Evolutionary conservation across 2,113 vertebrate species (phyloP).

Genomic region (Tragelaphus buxtoni): DNA sequence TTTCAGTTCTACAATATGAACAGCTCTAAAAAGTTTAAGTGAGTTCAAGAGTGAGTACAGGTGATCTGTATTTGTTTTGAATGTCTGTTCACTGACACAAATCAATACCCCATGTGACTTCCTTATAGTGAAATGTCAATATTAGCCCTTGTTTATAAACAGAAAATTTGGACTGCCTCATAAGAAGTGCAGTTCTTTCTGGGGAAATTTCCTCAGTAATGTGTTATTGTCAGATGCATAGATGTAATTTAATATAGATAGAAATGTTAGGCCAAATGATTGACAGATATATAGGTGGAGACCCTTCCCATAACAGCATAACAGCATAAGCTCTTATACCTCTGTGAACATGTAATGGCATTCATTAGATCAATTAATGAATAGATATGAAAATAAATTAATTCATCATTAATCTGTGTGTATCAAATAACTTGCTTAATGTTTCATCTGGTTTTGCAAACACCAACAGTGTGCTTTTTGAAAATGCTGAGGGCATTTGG

Average conservation of each 20-base stretch:
- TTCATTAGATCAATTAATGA: not conserved
- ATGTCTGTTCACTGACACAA: not conserved
- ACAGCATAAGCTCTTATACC: not conserved
- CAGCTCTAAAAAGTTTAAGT: not conserved
- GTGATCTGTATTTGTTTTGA: constrained; percentile 9
- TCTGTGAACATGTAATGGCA: not conserved
- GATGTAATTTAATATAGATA: not conserved
- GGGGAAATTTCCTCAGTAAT: not conserved
- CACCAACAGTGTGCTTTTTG: not conserved
- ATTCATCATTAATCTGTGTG: not conserved
- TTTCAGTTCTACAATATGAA: not conserved
- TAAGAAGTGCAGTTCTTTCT: not conserved
- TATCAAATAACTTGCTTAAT: not conserved
- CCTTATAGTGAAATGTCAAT: not conserved
- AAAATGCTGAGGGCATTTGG: not conserved
- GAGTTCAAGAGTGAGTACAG: not conserved
- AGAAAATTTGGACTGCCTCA: not conserved
- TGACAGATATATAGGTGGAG: not conserved
- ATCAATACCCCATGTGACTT: not conserved
- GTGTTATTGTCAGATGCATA: not conserved
- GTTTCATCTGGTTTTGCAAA: not conserved
- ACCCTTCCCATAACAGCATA: not conserved
- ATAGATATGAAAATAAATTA: not conserved
- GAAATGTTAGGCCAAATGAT: not conserved
- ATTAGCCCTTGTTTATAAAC: not conserved